phyloP scores from a whole-genome alignment of 2,113 vertebrate genomes.

The Garra rufa region DNA sequence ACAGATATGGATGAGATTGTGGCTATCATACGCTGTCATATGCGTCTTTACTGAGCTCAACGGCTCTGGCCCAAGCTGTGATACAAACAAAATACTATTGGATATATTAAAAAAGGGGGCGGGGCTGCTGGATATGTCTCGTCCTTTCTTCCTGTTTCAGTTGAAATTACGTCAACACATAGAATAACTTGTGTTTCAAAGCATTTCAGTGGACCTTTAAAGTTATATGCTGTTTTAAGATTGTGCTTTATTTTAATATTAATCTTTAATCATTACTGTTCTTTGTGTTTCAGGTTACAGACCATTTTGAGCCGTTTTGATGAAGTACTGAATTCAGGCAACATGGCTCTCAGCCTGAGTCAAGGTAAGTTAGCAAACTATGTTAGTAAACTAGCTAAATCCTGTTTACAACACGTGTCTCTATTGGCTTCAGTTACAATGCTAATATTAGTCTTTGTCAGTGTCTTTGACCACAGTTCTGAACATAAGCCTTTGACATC shows the following conservation, averaged over 20 bases:
- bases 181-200: too few relatives aligned
- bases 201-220: too few relatives aligned
- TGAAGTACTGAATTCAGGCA: constrained; percentile 90
- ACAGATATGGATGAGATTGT: too few relatives aligned
- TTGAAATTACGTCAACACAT: too few relatives aligned
- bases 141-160: too few relatives aligned
- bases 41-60: too few relatives aligned
- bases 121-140: too few relatives aligned
- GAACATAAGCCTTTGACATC: constrained; percentile 9
- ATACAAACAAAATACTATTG: too few relatives aligned
- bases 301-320: constrained; percentile 92
- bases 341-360: constrained; percentile 87
- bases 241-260: not conserved
- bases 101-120: too few relatives aligned
- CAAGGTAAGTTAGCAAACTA: constrained; percentile 87
- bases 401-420: not conserved
- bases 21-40: too few relatives aligned
- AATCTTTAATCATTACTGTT: not conserved
- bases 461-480: not conserved
- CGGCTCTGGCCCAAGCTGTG: too few relatives aligned
- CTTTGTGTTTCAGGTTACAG: constrained; percentile 84
- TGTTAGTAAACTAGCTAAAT: not conserved
- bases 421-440: constrained; percentile 1
- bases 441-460: constrained; percentile 34
- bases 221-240: not conserved